Evolutionary conservation across 2,888 invertebrate species (phyloP).

Genomic region (Pterostichus madidus): DNA sequence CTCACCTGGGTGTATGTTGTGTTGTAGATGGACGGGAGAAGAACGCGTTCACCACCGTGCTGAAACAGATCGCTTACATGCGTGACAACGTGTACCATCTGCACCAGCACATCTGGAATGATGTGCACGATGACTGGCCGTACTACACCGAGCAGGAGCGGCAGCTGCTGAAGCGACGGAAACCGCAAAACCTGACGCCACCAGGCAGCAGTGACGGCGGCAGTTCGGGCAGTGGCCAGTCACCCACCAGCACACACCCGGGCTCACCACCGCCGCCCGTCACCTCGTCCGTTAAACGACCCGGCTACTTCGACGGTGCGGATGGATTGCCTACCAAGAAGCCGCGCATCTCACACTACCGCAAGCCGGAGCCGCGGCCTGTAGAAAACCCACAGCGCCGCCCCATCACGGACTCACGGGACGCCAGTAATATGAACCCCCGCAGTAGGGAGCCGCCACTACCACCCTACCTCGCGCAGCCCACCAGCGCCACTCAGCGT

Average conservation of each 20-base stretch:
- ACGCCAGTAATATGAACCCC: conserved; percentile 78
- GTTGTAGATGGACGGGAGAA: conserved; percentile 92
- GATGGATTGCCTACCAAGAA: conserved; percentile 85
- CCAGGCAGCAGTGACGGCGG: conserved; percentile 91
- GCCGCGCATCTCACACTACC: conserved; percentile 92
- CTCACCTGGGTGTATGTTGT: not conserved
- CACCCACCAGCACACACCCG: conserved; percentile 86
- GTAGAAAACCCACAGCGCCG: conserved; percentile 74
- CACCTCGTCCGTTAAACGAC: conserved; percentile 81
- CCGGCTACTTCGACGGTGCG: conserved; percentile 81
- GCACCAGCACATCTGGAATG: conserved; percentile 93
- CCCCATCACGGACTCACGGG: conserved; percentile 76
- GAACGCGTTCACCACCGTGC: conserved; percentile 86
- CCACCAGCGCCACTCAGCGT: conserved; percentile 70
- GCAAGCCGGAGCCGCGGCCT: conserved; percentile 77
- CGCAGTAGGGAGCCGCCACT: conserved; percentile 75
- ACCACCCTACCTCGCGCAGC: conserved; percentile 35
- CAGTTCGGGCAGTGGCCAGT: conserved; percentile 88
- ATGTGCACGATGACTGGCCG: conserved; percentile 96
- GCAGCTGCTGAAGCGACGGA: conserved; percentile 92
- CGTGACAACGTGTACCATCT: conserved; percentile 95
- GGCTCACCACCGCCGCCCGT: conserved; percentile 85
- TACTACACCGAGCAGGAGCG: conserved; percentile 95
- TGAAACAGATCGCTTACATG: conserved; percentile 89
- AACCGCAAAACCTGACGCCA: conserved; percentile 94